Conservation (phyloP, 2,797 vertebrate species). For the Corythornis leucogaster region DNA sequence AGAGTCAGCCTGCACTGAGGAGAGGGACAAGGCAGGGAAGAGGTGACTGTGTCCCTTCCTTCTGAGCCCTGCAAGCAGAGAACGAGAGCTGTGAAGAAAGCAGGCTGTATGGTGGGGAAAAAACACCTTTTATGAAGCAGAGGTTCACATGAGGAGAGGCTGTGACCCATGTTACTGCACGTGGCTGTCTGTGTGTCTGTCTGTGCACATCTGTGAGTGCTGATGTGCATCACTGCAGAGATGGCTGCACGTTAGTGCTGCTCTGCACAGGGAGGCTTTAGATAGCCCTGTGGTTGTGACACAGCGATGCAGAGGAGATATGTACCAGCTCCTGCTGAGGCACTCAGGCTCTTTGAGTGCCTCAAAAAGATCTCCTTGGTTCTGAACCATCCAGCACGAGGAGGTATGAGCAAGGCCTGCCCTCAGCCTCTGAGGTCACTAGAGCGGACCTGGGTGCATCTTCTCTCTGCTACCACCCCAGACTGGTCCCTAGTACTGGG, state of each 20-base stretch:
- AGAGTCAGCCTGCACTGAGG: not conserved
- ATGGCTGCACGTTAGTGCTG: not conserved
- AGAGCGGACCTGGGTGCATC: not conserved
- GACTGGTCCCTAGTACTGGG: fast-evolving
- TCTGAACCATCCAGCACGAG: not conserved
- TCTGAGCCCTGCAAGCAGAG: not conserved
- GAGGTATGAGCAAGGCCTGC: not conserved
- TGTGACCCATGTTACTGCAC: fast-evolving
- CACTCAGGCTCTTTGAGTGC: too few relatives aligned
- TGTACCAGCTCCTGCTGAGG: not conserved
- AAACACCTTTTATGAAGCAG: not conserved
- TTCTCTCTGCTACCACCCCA: not conserved
- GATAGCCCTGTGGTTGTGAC: not conserved
- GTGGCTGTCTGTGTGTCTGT: fast-evolving
- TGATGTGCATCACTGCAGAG: not conserved
- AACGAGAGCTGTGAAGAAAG: not conserved
- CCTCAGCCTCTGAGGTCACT: not conserved
- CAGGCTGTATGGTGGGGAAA: not conserved
- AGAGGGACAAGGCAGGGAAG: not conserved
- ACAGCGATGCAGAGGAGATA: not conserved
- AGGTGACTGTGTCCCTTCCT: not conserved
- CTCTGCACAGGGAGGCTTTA: not conserved
- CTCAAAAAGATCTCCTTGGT: too few relatives aligned
- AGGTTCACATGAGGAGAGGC: not conserved
- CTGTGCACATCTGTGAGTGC: fast-evolving